A percentile compares a stretch with the other conserved stretches of the same genome.
These are phyloP conservation scores for Aplocera efformata DNA, from an alignment of 2,888 invertebrate species.

Conservation along the genomic window DNA sequence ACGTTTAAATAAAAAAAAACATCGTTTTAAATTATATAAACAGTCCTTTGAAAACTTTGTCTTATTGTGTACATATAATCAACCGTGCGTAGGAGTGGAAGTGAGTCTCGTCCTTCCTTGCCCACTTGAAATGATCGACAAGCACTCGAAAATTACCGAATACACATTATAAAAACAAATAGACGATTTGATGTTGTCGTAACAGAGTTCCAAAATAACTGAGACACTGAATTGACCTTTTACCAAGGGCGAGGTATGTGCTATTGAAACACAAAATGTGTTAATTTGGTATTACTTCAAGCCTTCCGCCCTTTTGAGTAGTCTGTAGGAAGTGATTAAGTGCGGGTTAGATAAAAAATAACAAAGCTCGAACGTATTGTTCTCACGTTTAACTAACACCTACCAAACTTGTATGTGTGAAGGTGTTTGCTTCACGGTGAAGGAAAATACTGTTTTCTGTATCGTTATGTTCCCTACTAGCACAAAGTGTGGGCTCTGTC, in stretches of 20 bases:
- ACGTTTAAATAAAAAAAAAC: too few species aligned
- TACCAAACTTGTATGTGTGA: slow-evolving; percentile 51
- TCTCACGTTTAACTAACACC: slow-evolving; percentile 62
- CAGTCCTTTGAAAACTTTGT: slow-evolving; percentile 17
- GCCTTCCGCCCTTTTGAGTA: slow-evolving; percentile 72
- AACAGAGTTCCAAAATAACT: slow-evolving; percentile 53
- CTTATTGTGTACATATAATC: slow-evolving; percentile 22
- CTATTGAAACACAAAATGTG: slow-evolving; percentile 61
- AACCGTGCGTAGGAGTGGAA: slow-evolving; percentile 44
- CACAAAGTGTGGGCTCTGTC: slow-evolving; percentile 26
- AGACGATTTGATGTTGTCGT: slow-evolving; percentile 58
- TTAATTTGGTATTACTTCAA: slow-evolving; percentile 73
- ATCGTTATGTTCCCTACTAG: slow-evolving; percentile 24
- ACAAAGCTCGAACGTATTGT: slow-evolving; percentile 61
- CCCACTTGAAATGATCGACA: slow-evolving; percentile 57
- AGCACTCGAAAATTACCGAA: slow-evolving; percentile 68
- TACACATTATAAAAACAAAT: slow-evolving; percentile 64
- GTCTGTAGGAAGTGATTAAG: slow-evolving; percentile 75
- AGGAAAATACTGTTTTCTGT: slow-evolving; percentile 32
- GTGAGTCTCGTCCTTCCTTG: slow-evolving; percentile 55
- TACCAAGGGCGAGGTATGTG: slow-evolving; percentile 58
- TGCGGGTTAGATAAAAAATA: slow-evolving; percentile 63
- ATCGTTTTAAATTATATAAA: slow-evolving; percentile 16
- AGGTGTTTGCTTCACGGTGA: slow-evolving; percentile 42
- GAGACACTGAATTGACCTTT: slow-evolving; percentile 64